phyloP scores from a whole-genome alignment of 2,113 vertebrate genomes.

The Hemiprocne comata region DNA sequence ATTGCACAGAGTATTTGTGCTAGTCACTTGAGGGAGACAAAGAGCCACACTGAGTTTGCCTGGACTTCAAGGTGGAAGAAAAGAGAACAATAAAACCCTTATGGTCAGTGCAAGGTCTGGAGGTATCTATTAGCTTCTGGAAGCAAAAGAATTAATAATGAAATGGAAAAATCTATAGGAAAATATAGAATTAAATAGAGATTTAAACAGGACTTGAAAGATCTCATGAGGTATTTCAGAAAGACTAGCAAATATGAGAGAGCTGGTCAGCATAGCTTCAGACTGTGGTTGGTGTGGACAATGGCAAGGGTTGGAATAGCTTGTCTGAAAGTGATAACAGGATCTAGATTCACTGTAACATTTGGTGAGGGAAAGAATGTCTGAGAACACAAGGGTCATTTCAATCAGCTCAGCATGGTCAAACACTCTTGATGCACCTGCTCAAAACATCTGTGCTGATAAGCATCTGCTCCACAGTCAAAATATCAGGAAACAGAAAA shows the following conservation, averaged over 20 bases:
- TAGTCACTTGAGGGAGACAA: conserved; percentile 54
- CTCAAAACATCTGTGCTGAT: background rate
- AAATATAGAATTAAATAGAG: background rate
- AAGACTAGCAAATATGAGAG: background rate
- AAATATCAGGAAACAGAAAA: background rate
- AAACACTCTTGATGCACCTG: background rate
- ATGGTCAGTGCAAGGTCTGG: background rate
- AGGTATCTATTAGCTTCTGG: background rate
- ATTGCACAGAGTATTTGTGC: background rate
- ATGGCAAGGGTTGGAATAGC: background rate
- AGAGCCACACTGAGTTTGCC: background rate
- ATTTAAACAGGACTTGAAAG: background rate
- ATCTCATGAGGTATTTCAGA: background rate
- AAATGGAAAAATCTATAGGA: background rate
- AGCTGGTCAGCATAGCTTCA: background rate
- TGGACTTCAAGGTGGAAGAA: background rate
- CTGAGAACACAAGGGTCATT: conserved; percentile 15
- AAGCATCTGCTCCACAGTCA: background rate
- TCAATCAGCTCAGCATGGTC: background rate
- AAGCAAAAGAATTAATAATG: background rate
- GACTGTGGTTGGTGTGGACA: background rate
- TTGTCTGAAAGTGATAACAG: background rate
- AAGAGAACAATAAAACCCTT: background rate
- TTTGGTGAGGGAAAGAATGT: background rate
- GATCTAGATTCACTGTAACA: background rate